Base-by-base conservation (phyloP, 2,113 vertebrate genomes). In the Arizona elegans region DNA sequence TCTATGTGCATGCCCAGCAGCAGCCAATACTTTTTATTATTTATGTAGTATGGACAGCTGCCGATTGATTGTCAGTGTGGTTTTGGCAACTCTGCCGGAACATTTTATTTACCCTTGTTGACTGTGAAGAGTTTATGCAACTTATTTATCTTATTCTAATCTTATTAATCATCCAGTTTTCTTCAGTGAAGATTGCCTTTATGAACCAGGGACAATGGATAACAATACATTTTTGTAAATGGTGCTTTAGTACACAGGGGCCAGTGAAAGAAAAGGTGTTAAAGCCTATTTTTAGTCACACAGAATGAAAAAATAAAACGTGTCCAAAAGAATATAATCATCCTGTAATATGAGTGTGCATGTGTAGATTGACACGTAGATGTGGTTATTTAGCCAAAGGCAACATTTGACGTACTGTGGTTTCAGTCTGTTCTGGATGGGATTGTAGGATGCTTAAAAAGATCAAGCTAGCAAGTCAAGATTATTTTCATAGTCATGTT, bases 71-170 rank as follows among this genome's bases (percentile, higher is more conserved):
- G 75, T 87, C 81, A 65, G 89, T 90, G 89, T 43, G 89, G 56
- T 87, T 93, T 93, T 93, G 92, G 92, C 88, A 93, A 81, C 47
- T 9, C 17, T 33, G 21, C 81, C 23, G 5, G 88, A 90, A 93
- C 81, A 90, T 93, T 93, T 93, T 90, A 87, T 93, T 93, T 90
- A 93, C 89, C 15, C 89, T 65, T 38, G 56, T 56, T 90, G 92
- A 65, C 89, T 58, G n/a, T 85, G 54, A 50, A 81, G 89, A 93
- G 92, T 93, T 93, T 43, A 90, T 93, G 92, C 75, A 93, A 93
- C 88, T 90, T 93, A 93, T 93, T 93, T 86, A 90, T 93, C 56
- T 54, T 38, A 47, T 85, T 93, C 56, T 87, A 93, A 93, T 93
- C 89, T 90, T 93, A 56, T 87, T 93, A 86, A 65, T 93, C 55